Evolutionary conservation across 2,113 vertebrate species (phyloP).

Genomic region (Grammomys surdaster): DNA sequence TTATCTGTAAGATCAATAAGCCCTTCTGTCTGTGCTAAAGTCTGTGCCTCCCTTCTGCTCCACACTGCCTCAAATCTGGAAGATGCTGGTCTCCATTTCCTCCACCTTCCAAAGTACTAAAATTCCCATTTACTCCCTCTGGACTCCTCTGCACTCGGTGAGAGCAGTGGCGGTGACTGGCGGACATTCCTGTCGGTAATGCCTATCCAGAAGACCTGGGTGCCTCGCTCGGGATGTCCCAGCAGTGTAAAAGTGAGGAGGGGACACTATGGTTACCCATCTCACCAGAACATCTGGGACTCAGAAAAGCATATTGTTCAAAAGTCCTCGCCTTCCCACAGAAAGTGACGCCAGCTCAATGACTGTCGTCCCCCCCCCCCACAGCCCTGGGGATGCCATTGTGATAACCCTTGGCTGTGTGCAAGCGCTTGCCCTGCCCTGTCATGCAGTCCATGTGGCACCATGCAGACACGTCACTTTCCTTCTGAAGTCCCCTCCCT

Average conservation of each 20-base stretch:
- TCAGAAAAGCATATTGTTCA: background rate
- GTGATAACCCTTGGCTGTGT: slow-evolving; percentile 36
- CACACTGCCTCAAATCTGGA: background rate
- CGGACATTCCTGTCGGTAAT: background rate
- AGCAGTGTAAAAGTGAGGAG: background rate
- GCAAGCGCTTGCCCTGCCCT: slow-evolving; percentile 27
- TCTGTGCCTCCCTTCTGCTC: background rate
- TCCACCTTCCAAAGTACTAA: background rate
- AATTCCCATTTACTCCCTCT: background rate
- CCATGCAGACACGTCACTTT: slow-evolving; percentile 62
- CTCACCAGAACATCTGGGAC: background rate
- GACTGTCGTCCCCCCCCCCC: background rate
- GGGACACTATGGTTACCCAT: rapidly evolving
- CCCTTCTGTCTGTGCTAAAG: background rate
- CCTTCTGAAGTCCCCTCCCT: slow-evolving; percentile 76
- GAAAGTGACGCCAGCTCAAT: background rate
- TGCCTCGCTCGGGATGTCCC: background rate
- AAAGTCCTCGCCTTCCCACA: background rate
- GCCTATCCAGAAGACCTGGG: background rate
- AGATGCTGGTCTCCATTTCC: no score
- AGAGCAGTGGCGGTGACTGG: rapidly evolving
- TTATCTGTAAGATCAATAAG: background rate
- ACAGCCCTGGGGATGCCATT: slow-evolving; percentile 66
- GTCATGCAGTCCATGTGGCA: slow-evolving; percentile 63
- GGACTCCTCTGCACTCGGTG: background rate